These are phyloP conservation scores for Apostichopus leukothele DNA, from an alignment of 53 echinoderm and acorn worm species.

Conservation along the genomic window DNA sequence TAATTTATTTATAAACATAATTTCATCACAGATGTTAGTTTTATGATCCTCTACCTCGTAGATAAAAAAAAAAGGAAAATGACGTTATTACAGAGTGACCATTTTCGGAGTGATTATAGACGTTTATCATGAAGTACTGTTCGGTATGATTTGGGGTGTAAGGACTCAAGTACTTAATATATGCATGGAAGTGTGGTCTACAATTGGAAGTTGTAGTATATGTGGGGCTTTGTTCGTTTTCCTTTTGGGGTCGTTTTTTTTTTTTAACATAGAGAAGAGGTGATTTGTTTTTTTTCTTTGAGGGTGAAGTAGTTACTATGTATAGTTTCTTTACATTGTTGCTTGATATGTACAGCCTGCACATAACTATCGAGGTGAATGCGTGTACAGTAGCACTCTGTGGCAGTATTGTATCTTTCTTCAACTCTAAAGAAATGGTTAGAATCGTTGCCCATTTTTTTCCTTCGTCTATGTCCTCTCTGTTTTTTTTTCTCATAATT, in stretches of 20 bases:
- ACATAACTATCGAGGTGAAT: constrained; percentile 31
- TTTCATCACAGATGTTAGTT: constrained; percentile 1
- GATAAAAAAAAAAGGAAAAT: neutral
- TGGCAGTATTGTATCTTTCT: constrained; percentile 38
- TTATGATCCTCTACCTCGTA: neutral
- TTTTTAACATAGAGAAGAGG: neutral
- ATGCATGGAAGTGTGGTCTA: neutral
- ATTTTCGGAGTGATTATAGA: neutral
- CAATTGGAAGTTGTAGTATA: neutral
- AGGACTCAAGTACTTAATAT: constrained; percentile 14
- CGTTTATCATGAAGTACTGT: constrained; percentile 4
- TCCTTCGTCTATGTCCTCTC: neutral
- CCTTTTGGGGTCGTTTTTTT: neutral
- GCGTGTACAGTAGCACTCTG: constrained; percentile 35
- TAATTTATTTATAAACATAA: neutral
- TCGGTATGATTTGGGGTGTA: neutral
- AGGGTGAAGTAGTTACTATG: constrained; percentile 34
- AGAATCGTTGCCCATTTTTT: neutral
- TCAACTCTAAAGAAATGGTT: neutral
- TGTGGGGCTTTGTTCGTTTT: neutral
- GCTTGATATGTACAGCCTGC: constrained; percentile 40
- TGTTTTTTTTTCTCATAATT: neutral
- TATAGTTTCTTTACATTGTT: constrained; percentile 31
- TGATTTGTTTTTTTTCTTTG: constrained; percentile 20
- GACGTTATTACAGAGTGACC: no score